Percentiles rank a stretch among this genome's conserved stretches.
phyloP scores from a whole-genome alignment of 2,888 invertebrate species.

The Agriopis leucophaearia region DNA sequence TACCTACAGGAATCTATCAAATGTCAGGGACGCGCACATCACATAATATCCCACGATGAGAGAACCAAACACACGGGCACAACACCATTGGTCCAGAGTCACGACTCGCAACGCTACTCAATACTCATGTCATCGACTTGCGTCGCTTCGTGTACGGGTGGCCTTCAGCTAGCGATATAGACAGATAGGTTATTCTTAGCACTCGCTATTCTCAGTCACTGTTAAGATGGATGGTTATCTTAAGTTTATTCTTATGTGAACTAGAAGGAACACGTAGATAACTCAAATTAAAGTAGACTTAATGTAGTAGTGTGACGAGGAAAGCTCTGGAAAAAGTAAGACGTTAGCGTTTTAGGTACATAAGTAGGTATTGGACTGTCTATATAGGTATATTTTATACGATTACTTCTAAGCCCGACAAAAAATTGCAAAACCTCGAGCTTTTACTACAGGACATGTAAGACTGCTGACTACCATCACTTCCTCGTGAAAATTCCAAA shows the following conservation, averaged over 20 bases:
- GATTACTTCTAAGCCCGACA: too few species aligned
- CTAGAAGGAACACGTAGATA: conserved; percentile 3
- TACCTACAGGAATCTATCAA: too few species aligned
- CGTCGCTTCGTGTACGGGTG: not conserved
- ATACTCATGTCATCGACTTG: not conserved
- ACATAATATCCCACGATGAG: too few species aligned
- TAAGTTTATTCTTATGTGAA: conserved; percentile 18
- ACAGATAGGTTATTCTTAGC: conserved; percentile 61
- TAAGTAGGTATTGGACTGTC: too few species aligned
- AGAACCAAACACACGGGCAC: too few species aligned
- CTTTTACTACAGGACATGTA: too few species aligned
- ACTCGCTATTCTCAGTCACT: conserved; percentile 58
- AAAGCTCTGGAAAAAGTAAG: not conserved
- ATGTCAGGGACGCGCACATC: too few species aligned
- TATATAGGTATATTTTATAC: too few species aligned
- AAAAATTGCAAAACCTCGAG: too few species aligned
- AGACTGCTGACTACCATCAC: too few species aligned
- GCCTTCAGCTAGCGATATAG: not conserved
- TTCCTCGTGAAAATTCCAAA: too few species aligned
- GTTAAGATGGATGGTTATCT: conserved; percentile 24
- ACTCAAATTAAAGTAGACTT: conserved; percentile 1
- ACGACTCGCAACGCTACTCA: too few species aligned
- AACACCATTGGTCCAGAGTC: not conserved
- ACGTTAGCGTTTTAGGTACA: not conserved
- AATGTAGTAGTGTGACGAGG: not conserved